A percentile compares a stretch with the other conserved stretches of the same genome.
Conservation (phyloP, 2,797 vertebrate species). For the Hephaestus fuliginosus region DNA sequence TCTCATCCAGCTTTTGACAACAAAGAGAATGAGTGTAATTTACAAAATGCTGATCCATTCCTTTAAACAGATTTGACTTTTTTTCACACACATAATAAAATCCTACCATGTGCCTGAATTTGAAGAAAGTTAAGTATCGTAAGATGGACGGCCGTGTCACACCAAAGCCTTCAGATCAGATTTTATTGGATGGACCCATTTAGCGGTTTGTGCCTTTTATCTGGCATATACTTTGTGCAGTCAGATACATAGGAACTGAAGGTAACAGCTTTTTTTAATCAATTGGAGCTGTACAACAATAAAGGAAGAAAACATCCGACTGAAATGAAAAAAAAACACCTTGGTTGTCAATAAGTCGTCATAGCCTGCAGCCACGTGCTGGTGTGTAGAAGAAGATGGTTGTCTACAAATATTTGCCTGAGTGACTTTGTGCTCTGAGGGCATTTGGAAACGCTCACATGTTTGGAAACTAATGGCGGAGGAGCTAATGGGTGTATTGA, state of each 20-base stretch:
- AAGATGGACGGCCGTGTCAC: not conserved
- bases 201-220: not conserved
- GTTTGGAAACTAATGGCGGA: slow-evolving; percentile 68
- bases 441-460: slow-evolving; percentile 66
- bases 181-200: not conserved
- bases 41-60: not conserved
- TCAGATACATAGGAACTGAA: not conserved
- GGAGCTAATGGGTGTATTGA: slow-evolving; percentile 79
- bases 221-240: not conserved
- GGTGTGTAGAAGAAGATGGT: slow-evolving; percentile 36
- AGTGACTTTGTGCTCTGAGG: slow-evolving; percentile 71
- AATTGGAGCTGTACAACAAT: not conserved
- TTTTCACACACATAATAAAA: not conserved
- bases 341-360: slow-evolving; percentile 8
- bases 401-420: slow-evolving; percentile 66
- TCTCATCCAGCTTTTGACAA: too few relatives aligned
- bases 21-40: not conserved
- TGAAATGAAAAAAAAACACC: not conserved
- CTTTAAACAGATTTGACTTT: not conserved
- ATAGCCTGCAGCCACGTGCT: slow-evolving; percentile 38
- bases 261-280: not conserved
- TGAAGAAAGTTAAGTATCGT: not conserved
- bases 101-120: not conserved
- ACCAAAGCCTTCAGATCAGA: not conserved
- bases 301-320: not conserved